phyloP scores from a whole-genome alignment of 2,888 invertebrate genomes.

The Drosophila sordidula region DNA sequence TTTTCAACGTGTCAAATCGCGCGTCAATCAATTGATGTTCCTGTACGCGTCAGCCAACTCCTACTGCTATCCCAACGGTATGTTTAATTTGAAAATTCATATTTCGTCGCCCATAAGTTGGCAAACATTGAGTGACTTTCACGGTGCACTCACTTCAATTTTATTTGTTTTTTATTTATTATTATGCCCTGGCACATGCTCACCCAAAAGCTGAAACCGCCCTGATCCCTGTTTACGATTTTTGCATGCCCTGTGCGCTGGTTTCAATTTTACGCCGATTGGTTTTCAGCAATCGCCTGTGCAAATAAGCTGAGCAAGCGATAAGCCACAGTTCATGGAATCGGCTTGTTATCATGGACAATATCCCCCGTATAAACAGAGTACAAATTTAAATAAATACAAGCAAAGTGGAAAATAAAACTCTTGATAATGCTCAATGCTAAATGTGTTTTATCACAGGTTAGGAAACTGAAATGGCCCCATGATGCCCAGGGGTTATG shows the following conservation, averaged over 20 bases:
- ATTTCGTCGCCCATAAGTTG: constrained; percentile 65
- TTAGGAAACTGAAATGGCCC: constrained; percentile 14
- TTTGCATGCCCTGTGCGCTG: constrained; percentile 65
- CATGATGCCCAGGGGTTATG: neutral
- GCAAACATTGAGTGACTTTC: constrained; percentile 52
- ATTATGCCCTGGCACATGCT: constrained; percentile 70
- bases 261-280: constrained; percentile 86
- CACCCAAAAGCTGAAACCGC: constrained; percentile 16
- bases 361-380: constrained; percentile 45
- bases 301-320: constrained; percentile 83
- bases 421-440: constrained; percentile 47
- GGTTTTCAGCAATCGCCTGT: constrained; percentile 85
- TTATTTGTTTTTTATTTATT: constrained; percentile 74
- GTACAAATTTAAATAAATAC: constrained; percentile 80
- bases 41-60: constrained; percentile 20
- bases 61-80: constrained; percentile 36
- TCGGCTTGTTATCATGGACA: constrained; percentile 46
- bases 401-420: constrained; percentile 77
- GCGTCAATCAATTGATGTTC: constrained; percentile 79
- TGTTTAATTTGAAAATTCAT: constrained; percentile 73
- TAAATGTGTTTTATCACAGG: constrained; percentile 49
- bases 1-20: constrained; percentile 81
- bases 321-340: constrained; percentile 75
- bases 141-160: constrained; percentile 43
- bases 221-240: constrained; percentile 59